Evolutionary conservation across 2,113 vertebrate genomes (phyloP), one percentile per base, ranked within the genome.

Genomic region (Propithecus coquereli): DNA sequence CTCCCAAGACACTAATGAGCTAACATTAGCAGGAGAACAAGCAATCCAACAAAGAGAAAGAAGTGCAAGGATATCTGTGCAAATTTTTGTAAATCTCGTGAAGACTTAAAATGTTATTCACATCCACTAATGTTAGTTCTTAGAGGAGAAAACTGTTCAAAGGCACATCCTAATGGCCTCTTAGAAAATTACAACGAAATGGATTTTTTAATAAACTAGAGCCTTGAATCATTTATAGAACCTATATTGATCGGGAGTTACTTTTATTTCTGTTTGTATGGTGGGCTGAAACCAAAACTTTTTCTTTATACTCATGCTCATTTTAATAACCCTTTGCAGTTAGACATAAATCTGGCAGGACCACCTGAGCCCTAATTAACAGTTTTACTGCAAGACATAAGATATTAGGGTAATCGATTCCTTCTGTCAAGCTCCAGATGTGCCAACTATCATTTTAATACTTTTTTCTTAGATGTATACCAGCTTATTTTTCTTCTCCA

Each of bases 331-430:
- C 87, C 43, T 94, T 94, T 20, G 1, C 88, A 81, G 73, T 70
- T 70, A 95, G 59, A 87, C 70, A 94, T 86, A 97, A 95, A 96
- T 83, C 94, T 83, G 84, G 57, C 47, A 89, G 30, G 70, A 83
- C 85, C 95, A 97, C 77, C 90, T 97, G 92, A 96, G 94, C 77
- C 95, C 95, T 97, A 94, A 96, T 97, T 95, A 92, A 88, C 61
- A 76, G 61, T 96, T 95, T 88, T 83, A 88, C 73, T 82, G 54
- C 76, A 94, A 96, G 92, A 96, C 61, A 87, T 43, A 91, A 94
- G 40, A 90, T 94, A 95, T 88, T 66, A 92, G 14, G 63, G 61
- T 43, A 80, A 95, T 96, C 83, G 74, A 43, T 92, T 96, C 66
- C 43, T 95, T 74, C 71, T 96, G 70, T 82, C 71, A 73, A 79